phyloP scores from a whole-genome alignment of 2,888 invertebrate genomes.

The Conops quadrifasciatus region DNA sequence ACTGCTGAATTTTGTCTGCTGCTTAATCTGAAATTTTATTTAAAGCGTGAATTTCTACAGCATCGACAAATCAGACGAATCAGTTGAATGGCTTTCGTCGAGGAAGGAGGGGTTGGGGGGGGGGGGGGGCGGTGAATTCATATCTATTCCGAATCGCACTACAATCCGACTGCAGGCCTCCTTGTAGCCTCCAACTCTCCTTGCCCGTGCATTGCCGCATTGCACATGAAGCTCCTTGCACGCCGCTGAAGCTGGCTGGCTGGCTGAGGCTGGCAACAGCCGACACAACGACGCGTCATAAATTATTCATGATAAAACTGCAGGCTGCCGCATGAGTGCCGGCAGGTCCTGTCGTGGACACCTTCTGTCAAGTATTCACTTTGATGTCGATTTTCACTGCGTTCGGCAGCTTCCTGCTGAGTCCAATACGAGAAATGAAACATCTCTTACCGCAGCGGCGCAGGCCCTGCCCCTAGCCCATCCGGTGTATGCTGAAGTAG shows the following conservation, averaged over 20 bases:
- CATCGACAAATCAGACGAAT: no score
- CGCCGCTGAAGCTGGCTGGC: neutral
- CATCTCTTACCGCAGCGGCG: neutral
- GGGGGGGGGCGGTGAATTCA: no score
- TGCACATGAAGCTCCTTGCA: no score
- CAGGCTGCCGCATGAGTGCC: constrained; percentile 17
- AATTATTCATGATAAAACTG: constrained; percentile 31
- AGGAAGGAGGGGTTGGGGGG: no score
- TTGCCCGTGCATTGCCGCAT: no score
- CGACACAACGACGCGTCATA: constrained; percentile 18
- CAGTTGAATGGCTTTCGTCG: no score
- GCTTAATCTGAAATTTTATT: no score
- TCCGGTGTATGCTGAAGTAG: neutral
- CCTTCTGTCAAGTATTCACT: constrained; percentile 26
- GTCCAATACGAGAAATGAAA: neutral
- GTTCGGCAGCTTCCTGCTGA: neutral
- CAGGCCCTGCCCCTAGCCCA: neutral
- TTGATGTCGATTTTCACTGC: constrained; percentile 28
- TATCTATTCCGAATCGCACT: no score
- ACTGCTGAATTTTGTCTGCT: no score
- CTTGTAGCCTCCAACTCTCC: no score
- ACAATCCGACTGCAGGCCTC: no score
- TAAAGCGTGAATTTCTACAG: no score
- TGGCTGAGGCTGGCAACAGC: constrained; percentile 1
- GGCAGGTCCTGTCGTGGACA: constrained; percentile 9